These are phyloP conservation scores for Terebella lapidaria DNA, from an alignment of 2,888 invertebrate species.

Conservation along the genomic window DNA sequence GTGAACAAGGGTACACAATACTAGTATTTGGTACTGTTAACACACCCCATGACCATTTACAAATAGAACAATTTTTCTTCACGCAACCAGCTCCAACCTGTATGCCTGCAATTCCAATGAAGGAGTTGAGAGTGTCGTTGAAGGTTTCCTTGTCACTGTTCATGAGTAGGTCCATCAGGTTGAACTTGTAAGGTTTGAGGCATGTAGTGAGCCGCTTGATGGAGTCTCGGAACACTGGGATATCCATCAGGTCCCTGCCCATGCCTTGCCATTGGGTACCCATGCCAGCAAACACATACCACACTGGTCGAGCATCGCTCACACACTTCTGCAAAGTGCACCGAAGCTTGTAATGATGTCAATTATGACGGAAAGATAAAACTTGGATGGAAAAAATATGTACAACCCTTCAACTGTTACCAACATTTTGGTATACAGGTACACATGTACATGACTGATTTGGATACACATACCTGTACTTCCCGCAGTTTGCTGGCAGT, in stretches of 20 bases:
- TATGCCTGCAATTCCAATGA: conserved; percentile 89
- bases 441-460: too few relatives aligned
- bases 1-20: neutral
- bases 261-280: conserved; percentile 97
- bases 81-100: too few relatives aligned
- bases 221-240: conserved; percentile 76
- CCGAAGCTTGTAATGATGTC: neutral
- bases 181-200: conserved; percentile 72
- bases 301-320: conserved; percentile 72
- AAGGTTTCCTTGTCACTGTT: conserved; percentile 73
- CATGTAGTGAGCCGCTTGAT: conserved; percentile 72
- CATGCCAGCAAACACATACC: conserved; percentile 95
- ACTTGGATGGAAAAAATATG: too few relatives aligned
- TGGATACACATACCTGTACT: too few relatives aligned
- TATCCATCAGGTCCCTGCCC: conserved; percentile 78
- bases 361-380: too few relatives aligned
- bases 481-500: too few relatives aligned
- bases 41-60: neutral
- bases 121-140: conserved; percentile 82
- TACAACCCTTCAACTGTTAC: too few relatives aligned
- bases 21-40: neutral
- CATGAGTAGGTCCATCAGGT: conserved; percentile 75
- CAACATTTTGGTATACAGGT: too few relatives aligned
- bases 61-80: too few relatives aligned
- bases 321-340: conserved; percentile 7